Base-by-base conservation (phyloP, 2,888 invertebrate genomes). In the Helobdella robusta region DNA sequence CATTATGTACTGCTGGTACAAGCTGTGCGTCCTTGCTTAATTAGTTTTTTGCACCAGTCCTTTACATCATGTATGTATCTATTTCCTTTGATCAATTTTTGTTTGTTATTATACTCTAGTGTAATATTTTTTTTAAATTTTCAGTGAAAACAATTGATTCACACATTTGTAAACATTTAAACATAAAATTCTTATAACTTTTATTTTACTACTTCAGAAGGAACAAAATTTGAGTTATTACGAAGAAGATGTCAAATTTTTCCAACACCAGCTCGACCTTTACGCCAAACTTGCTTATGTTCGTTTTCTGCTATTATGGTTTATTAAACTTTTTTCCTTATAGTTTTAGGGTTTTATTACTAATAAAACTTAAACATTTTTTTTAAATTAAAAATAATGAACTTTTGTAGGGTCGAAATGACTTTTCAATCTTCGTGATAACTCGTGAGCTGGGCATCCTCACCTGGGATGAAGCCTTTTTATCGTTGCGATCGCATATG, bases 391-490 rank as follows among this genome's bases (percentile, higher is more conserved):
- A 11, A 6, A 20, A 15, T 30, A 1, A 18, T 25, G 23, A 25
- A 44, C 3, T 46, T 25, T 8, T 20, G 23, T 73, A 79, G 79
- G 79, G 79, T n/a, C 70, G 79, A 30, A 79, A 79, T 71, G 78
- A 78, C 70, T 77, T 74, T 67, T 73, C 77, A 54, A 78, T 79
- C 67, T 76, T 77, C 70, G 74, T 78, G 67, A 76, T 79, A 65
- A 78, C 78, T 0, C 75, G 78, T 67, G 77, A 79, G 69, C 69
- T 79, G 59, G 73, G 77, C 2, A 78, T 78, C 67, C 71, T 79
- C 59, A 77, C 78, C 0, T 79, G 79, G 79, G 78, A 79, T 61
- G 78, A 79, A 67, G 77, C 77, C 2, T 79, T 79, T 68, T 71
- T 78, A 25, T 76, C 76, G 0, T 71, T 79, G 11, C 66, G 76